Evolutionary conservation across 2,888 invertebrate species (phyloP).

Genomic region (Hyposoter dolosus): DNA sequence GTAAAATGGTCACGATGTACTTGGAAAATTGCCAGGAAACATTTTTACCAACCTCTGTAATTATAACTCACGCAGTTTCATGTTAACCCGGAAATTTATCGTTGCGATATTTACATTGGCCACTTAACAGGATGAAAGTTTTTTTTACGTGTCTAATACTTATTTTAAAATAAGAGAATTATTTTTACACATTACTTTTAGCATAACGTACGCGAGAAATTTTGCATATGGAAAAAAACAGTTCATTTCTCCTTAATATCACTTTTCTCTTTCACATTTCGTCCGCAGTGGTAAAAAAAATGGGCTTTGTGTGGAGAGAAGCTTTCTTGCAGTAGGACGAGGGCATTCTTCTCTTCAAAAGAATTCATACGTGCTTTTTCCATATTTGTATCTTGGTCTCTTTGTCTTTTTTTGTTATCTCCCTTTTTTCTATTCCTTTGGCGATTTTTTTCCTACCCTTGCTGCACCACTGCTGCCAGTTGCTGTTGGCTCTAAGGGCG

Average conservation of each 20-base stretch:
- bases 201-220: background rate
- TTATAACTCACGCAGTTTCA: slow-evolving; percentile 19
- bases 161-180: background rate
- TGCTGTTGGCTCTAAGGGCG: slow-evolving; percentile 38
- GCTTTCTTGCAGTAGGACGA: background rate
- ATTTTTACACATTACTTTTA: background rate
- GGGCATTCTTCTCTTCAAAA: slow-evolving; percentile 31
- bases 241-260: background rate
- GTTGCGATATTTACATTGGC: background rate
- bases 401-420: slow-evolving; percentile 13
- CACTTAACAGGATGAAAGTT: background rate
- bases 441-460: slow-evolving; percentile 26
- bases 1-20: slow-evolving; percentile 1
- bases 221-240: background rate
- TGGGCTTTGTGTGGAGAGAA: slow-evolving; percentile 11
- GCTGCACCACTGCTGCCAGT: slow-evolving; percentile 24
- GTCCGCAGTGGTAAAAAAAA: background rate
- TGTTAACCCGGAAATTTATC: slow-evolving; percentile 15
- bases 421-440: slow-evolving; percentile 29
- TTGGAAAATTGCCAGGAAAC: slow-evolving; percentile 35
- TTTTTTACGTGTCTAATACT: background rate
- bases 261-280: slow-evolving; percentile 1
- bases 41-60: slow-evolving; percentile 27
- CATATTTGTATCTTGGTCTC: slow-evolving; percentile 27
- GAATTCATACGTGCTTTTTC: slow-evolving; percentile 47